A percentile compares a stretch with the other conserved stretches of the same genome.
phyloP scores from a whole-genome alignment of 2,113 vertebrate species.

The Tricholaema leucomelas region DNA sequence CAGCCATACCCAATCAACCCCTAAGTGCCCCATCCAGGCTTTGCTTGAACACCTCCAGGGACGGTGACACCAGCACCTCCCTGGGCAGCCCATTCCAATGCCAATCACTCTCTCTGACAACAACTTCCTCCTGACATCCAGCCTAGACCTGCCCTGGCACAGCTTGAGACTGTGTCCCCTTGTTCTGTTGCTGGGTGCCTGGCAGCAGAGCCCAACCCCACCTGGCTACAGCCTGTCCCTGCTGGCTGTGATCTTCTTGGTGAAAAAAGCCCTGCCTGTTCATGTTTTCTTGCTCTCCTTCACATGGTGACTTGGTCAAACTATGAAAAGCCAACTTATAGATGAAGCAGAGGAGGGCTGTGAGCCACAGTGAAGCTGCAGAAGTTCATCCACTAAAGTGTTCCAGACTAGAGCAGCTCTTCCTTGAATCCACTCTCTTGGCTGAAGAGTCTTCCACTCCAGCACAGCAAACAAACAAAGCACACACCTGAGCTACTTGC shows the following conservation, averaged over 20 bases:
- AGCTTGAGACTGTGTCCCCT: no score
- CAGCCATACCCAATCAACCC: no score
- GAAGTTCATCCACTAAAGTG: not conserved
- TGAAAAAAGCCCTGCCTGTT: not conserved
- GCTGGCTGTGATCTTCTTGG: not conserved
- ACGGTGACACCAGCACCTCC: no score
- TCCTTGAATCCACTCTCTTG: not conserved
- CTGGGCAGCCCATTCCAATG: no score
- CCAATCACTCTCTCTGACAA: no score
- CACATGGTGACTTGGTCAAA: not conserved
- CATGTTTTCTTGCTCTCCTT: not conserved
- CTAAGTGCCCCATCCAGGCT: no score
- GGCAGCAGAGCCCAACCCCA: no score
- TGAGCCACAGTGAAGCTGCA: conserved; percentile 14
- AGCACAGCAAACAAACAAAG: not conserved
- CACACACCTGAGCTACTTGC: not conserved
- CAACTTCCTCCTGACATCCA: no score
- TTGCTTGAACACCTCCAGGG: no score
- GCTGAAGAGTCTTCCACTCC: not conserved
- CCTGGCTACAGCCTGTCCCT: no score
- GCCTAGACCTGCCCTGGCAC: no score
- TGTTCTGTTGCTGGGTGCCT: no score
- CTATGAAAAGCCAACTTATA: not conserved
- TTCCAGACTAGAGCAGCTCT: not conserved
- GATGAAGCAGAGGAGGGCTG: not conserved